Evolutionary conservation across 2,797 vertebrate species (phyloP), one percentile per base, ranked within the genome.

Genomic region (Cossypha niveicapilla): DNA sequence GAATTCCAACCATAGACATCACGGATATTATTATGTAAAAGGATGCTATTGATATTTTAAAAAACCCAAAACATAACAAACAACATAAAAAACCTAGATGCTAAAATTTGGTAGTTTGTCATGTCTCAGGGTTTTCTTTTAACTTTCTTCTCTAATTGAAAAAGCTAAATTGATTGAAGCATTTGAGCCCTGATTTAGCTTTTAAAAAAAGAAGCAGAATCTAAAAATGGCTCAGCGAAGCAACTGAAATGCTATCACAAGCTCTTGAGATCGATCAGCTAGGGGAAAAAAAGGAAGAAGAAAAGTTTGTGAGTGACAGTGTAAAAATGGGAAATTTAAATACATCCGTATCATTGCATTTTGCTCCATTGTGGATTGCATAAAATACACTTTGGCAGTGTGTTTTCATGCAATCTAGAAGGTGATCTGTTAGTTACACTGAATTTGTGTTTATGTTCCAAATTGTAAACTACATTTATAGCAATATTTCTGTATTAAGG

Each of bases 271-370:
- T 98, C 98, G 79, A 98, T 98, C 97, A 96, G 87, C 94, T 96
- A 24, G 27, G 18, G 35, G 78, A 57, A 95, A 96, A 96, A 96
- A 95, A 57, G 18, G 56, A 89, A 80, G 76, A 96, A 86, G 86
- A 86, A 94, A 96, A 97, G 94, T 95, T 97, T 97, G 97, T 97
- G 96, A 98, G 96, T 98, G 97, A 96, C 97, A 97, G 97, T 91
- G 96, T 97, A 97, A 97, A 98, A 97, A 97, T 96, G 92, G 97
- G 96, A 96, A 97, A 95, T 97, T 96, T 97, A 97, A 97, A 97
- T 98, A 97, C 95, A 90, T 97, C 96, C 96, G 50, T 96, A 92
- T 95, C 1, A 0, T 91, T 96, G 88, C 94, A 93, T 97, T 97
- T 96, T 97, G 77, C 87, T 97, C 90, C 80, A 30, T 90, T 96